Conservation (phyloP, 92 coral and sea anemone genomes). For the Phenganax marumi region DNA sequence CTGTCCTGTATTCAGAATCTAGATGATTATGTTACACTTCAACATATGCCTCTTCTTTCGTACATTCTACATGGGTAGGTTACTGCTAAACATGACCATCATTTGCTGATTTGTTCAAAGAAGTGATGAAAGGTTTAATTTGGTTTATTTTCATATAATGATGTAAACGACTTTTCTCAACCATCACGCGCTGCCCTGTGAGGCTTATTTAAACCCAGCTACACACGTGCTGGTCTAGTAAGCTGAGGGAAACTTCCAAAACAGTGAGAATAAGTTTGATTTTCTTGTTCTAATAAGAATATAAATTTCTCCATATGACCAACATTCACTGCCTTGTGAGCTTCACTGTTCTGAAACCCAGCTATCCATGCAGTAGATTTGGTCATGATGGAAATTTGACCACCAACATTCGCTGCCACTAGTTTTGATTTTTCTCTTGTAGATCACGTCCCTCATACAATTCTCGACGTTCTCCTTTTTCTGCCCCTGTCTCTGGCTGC, state of each 20-base stretch:
- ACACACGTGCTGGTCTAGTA: too few relatives aligned
- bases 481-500: constrained; percentile 7
- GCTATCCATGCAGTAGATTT: neutral
- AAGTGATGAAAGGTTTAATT: too few relatives aligned
- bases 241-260: too few relatives aligned
- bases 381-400: neutral
- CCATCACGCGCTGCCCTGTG: too few relatives aligned
- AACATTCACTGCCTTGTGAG: too few relatives aligned
- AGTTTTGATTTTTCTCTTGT: neutral
- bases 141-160: too few relatives aligned
- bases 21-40: constrained; percentile 70
- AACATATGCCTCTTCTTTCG: constrained; percentile 73
- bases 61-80: constrained; percentile 67
- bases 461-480: constrained; percentile 1
- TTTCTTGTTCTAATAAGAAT: too few relatives aligned
- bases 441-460: constrained; percentile 17
- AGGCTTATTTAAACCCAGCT: too few relatives aligned
- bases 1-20: constrained; percentile 76
- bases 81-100: neutral
- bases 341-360: neutral
- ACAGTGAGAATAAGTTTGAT: too few relatives aligned
- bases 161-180: too few relatives aligned
- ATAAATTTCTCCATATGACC: too few relatives aligned
- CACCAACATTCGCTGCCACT: neutral
- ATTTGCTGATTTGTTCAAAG: too few relatives aligned